These are phyloP conservation scores for Anastrepha obliqua DNA, from an alignment of 1,140 invertebrate species.

Conservation along the genomic window DNA sequence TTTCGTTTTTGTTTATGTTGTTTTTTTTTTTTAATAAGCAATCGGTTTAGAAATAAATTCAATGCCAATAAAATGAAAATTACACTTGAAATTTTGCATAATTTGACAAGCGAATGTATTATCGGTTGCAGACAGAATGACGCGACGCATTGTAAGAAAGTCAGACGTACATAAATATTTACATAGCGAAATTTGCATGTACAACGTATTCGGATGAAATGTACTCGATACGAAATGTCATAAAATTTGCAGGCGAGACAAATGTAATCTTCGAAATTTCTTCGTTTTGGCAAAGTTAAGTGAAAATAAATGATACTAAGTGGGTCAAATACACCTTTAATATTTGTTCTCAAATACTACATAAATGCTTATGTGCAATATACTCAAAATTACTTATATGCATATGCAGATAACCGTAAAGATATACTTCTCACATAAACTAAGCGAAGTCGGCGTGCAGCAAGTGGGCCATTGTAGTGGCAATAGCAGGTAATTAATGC, in stretches of 20 bases:
- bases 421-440: not conserved
- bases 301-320: not conserved
- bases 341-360: not conserved
- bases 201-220: no score
- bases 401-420: not conserved
- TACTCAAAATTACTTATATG: not conserved
- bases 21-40: constrained; percentile 7
- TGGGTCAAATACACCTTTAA: not conserved
- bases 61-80: constrained; percentile 37
- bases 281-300: constrained; percentile 6
- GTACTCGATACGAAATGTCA: no score
- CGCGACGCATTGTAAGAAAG: not conserved
- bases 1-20: not conserved
- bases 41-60: constrained; percentile 30
- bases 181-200: not conserved
- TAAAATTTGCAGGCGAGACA: not conserved
- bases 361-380: not conserved
- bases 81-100: constrained; percentile 39
- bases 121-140: constrained; percentile 7
- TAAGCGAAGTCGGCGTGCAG: constrained; percentile 11
- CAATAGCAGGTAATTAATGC: constrained; percentile 36
- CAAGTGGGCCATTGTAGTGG: constrained; percentile 34
- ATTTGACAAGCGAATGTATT: constrained; percentile 43
- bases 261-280: not conserved
- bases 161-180: not conserved